Conservation (phyloP, 2,888 invertebrate species). For the Drosophila subquinaria region DNA sequence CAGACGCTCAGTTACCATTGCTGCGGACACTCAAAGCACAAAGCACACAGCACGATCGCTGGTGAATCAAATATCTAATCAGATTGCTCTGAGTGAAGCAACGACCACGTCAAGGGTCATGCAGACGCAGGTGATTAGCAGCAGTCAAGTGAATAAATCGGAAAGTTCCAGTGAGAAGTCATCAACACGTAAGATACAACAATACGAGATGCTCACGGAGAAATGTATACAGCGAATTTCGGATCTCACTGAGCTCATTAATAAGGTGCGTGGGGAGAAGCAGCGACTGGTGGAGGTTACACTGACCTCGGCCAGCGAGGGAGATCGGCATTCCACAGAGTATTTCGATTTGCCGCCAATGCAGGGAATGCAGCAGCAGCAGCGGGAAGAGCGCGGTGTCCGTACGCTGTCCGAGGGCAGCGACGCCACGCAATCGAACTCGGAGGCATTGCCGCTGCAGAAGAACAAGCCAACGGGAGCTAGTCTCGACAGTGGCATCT, state of each 20-base stretch:
- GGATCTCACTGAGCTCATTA: conserved; percentile 87
- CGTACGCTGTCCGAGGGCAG: conserved; percentile 61
- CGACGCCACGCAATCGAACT: conserved; percentile 49
- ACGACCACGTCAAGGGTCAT: background rate
- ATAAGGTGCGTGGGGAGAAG: conserved; percentile 88
- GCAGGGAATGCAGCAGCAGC: conserved; percentile 19
- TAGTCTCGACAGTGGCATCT: conserved; percentile 85
- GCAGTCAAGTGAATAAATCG: conserved; percentile 1
- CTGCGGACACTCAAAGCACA: background rate
- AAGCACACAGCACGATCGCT: background rate
- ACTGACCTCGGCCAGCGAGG: conserved; percentile 83
- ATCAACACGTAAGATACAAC: conserved; percentile 64
- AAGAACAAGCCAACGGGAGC: conserved; percentile 80
- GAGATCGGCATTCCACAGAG: conserved; percentile 83
- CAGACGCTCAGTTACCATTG: conserved; percentile 7
- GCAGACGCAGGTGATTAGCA: conserved; percentile 5
- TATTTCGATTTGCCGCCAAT: conserved; percentile 82
- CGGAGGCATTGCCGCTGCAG: conserved; percentile 70
- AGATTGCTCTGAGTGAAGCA: background rate
- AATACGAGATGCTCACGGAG: conserved; percentile 87
- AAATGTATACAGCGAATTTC: conserved; percentile 87
- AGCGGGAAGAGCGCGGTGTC: conserved; percentile 25
- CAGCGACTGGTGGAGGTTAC: conserved; percentile 86
- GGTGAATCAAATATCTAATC: conserved; percentile 3
- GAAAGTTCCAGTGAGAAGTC: conserved; percentile 15